Base-by-base conservation (phyloP, 64 coral and sea anemone species). In the Montipora foliosa region DNA sequence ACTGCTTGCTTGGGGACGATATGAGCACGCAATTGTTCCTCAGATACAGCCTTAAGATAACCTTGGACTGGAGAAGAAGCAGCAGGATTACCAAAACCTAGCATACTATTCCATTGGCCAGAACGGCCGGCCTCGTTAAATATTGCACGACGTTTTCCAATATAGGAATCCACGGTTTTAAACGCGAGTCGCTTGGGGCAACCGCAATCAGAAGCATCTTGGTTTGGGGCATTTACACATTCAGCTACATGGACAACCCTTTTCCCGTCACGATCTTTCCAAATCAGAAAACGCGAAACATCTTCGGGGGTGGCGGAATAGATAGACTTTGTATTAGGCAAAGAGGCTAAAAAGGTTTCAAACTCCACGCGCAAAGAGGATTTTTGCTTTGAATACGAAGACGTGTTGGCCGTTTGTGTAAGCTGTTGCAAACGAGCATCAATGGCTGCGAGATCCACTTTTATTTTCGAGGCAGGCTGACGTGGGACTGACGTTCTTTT, bases 1-100 rank as follows among this genome's bases (percentile, higher is more conserved):
- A 29, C 29, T 29, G 29, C 29, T 29, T 29, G 29, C 29, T 29
- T 29, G 29, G 29, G 29, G 29, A 29, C 29, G 29, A 29, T 29
- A 29, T 29, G 29, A 29, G 29, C 29, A 29, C 29, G 29, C 29
- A 29, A 29, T 29, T 29, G 29, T 29, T 29, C 29, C 29, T 29
- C 29, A 29, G 29, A 29, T 29, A 77, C 75, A 64, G 60, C 60
- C 60, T 64, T 64, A 64, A 64, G 60, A 77, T 77, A 77, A 22
- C 45, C 45, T 47, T 77, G 75, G 75, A 77, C 20, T 77, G 45
- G 45, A 77, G 46, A 17, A 50, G 59, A 29, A 13, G 86, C 64
- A 22, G 82, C 82, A 58, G 82, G 82, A 57, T 85, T 85, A 19
- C 82, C 82, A 24, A 85, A 85, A 21, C 82, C 29, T 29, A 85